phyloP scores from a whole-genome alignment of 2,888 invertebrate genomes.

The Stenichneumon culpator region DNA sequence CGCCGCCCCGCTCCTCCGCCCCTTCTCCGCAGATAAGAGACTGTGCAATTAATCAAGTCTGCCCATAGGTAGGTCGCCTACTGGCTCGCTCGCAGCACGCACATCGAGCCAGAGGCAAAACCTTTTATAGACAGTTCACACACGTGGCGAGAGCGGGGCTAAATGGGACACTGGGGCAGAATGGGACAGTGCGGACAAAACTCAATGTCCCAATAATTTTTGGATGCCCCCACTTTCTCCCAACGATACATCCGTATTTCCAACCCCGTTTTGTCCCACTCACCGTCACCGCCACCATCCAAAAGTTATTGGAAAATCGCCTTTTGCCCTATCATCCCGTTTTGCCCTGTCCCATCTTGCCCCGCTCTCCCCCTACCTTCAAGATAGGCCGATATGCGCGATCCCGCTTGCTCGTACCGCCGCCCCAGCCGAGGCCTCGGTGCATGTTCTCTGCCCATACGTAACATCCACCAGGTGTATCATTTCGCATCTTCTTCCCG shows the following conservation, averaged over 20 bases:
- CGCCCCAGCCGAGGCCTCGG: too few species aligned
- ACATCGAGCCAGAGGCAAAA: conserved; percentile 16
- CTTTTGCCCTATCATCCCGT: too few species aligned
- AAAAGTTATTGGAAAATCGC: too few species aligned
- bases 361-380: background rate
- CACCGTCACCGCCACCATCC: too few species aligned
- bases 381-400: conserved; percentile 38
- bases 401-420: background rate
- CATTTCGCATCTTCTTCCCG: conserved; percentile 47
- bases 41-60: conserved; percentile 54
- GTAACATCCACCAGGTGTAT: conserved; percentile 40
- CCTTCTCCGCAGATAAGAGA: conserved; percentile 44
- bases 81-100: conserved; percentile 36
- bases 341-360: too few species aligned
- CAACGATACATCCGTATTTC: too few species aligned
- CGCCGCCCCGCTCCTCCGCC: too few species aligned
- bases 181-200: too few species aligned
- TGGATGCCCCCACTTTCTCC: too few species aligned
- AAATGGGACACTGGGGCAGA: too few species aligned
- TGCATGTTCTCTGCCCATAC: background rate
- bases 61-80: conserved; percentile 21
- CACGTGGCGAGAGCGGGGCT: background rate
- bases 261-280: too few species aligned
- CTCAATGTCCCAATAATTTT: too few species aligned
- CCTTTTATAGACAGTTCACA: conserved; percentile 32